Evolutionary conservation across 2,888 invertebrate species (phyloP), one percentile per base, ranked within the genome.

Genomic region (Leptinotarsa rubiginosa): DNA sequence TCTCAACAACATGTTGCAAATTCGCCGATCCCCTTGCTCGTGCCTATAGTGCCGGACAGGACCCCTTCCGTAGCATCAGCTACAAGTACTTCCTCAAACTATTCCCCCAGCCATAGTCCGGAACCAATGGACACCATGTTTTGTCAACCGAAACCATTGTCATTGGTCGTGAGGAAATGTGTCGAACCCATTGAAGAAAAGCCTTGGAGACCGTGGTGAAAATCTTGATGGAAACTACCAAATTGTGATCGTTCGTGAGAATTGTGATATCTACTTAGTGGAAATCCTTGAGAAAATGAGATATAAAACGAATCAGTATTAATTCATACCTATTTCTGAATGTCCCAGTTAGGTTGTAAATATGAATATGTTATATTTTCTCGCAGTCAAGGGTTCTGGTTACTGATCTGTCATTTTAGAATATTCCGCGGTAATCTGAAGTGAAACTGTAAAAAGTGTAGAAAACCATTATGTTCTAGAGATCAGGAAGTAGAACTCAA

Each of bases 181-280:
- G 89, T 83, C 76, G 88, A 89, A 1, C 89, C 89, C 72, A 88
- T 88, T 76, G 89, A 91, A 76, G 94, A 94, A 64, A 93, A 93
- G 84, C 94, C 94, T 41, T 95, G 95, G 95, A 90, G 95, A 84
- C 95, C 95, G 3, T 95, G 95, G 95, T 87, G 72, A 76, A 77
- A 71, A 7, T 54, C 66, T 49, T 75, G 66, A 15, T 62, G 59
- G 62, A 49, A 56, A 41, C 59, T 50, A 54, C 49, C 31, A 49
- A 16, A 49, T 13, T 65, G 65, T 65, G 65, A 65, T 65, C 3
- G 65, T 31, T 65, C 47, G 59, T 73, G 66, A 70, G 59, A 75
- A 73, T 56, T 75, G 77, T 77, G 78, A 78, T 78, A 75, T 69
- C 59, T 69, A 62, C 62, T 62, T 71, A 59, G 65, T 75, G 68